Base-by-base conservation (phyloP, 2,888 invertebrate genomes). In the Pseudoips prasinana region DNA sequence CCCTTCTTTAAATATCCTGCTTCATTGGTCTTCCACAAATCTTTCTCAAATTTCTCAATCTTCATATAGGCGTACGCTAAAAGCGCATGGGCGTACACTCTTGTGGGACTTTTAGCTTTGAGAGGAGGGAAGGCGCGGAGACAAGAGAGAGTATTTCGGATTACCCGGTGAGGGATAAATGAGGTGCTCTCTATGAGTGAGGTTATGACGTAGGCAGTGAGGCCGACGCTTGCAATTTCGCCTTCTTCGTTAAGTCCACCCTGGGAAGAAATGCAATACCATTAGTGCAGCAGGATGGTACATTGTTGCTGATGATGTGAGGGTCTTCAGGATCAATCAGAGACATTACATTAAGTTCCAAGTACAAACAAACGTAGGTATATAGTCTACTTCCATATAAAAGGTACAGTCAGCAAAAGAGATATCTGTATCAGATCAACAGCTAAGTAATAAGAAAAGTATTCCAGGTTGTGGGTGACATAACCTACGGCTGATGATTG, bases 171-270 rank as follows among this genome's bases (percentile, higher is more conserved):
- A 0, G 90, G 79, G 1, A 91, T 72, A 1, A 90, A 64, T 0
- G 86, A 65, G 6, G 90, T 74, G 6, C 91, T 90, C 58, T 93
- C 92, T 1, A 93, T 63, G 1, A 94, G 82, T 9, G 94, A 91
- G 0, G 92, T 90, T 10, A 94, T 79, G 24, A 93, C 92, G 70
- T 93, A 94, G 0, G 94, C 92, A 0, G 94, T 92, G 25, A 94
- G 76, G 0, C 92, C 92, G 0, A 93, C 90, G 18, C 91, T 91
- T 3, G 91, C 78, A n/a, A 75, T 65, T 44, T 87, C 89, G 1
- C 84, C 80, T 20, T 89, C 90, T 43, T 84, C 85, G 47, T 72
- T 77, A 0, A 91, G 74, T 3, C 90, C 91, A 1, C 91, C 91
- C 91, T 91, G 64, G 1, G 40, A 49, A 8, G 14, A 14, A n/a